Percentiles rank a stretch among this genome's conserved stretches.
phyloP scores from a whole-genome alignment of 2,113 vertebrate species.

The Gorsachius goisagi region DNA sequence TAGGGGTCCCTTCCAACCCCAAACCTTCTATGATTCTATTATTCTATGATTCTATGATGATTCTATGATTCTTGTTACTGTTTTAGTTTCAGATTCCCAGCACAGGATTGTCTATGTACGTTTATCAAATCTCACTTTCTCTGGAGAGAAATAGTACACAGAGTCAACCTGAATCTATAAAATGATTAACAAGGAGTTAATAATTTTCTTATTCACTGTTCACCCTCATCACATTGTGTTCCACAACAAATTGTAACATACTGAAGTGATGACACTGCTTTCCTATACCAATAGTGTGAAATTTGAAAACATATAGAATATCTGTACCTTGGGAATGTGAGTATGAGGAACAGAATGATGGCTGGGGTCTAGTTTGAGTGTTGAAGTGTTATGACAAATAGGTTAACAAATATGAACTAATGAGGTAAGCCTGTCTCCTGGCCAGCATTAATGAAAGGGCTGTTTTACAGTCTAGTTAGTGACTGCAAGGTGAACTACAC shows the following conservation, averaged over 20 bases:
- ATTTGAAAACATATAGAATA: not conserved
- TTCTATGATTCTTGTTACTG: not conserved
- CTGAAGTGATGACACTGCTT: not conserved
- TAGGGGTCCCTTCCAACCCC: too few relatives aligned
- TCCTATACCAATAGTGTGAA: not conserved
- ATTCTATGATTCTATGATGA: too few relatives aligned
- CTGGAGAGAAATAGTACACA: not conserved
- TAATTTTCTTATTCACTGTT: not conserved
- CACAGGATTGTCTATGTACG: not conserved
- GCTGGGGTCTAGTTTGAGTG: not conserved
- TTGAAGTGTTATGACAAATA: constrained; percentile 50
- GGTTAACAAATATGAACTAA: constrained; percentile 58
- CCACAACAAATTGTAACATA: not conserved
- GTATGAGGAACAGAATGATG: not conserved
- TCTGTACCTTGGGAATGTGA: not conserved
- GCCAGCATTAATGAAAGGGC: constrained; percentile 27
- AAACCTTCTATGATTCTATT: too few relatives aligned
- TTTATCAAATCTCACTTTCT: not conserved
- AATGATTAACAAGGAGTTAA: constrained; percentile 4
- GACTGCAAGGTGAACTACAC: not conserved
- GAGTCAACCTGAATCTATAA: not conserved
- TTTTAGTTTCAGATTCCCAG: not conserved
- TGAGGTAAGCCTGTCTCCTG: constrained; percentile 37
- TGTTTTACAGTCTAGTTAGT: constrained; percentile 17
- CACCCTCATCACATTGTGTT: not conserved